Evolutionary conservation across 2,797 vertebrate species (phyloP).

Genomic region (Coilia nasus): DNA sequence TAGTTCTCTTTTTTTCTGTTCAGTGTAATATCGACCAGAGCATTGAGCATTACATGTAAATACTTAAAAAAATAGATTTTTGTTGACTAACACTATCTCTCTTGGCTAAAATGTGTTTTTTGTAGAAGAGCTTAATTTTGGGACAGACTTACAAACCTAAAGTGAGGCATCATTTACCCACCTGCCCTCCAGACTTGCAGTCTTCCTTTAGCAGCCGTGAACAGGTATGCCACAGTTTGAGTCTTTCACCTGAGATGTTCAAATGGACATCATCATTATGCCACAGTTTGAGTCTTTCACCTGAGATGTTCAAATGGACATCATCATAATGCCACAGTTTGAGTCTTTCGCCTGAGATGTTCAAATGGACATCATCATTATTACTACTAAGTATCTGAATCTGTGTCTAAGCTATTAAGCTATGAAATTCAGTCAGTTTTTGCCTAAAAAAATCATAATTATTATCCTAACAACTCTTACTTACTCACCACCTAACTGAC

Average conservation of each 20-base stretch:
- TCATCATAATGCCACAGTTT: background rate
- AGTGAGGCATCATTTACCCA: conserved; percentile 33
- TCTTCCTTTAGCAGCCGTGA: conserved; percentile 26
- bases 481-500: too few species aligned
- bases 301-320: background rate
- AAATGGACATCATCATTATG: background rate
- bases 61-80: background rate
- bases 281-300: background rate
- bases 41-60: background rate
- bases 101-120: background rate
- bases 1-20: background rate
- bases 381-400: too few species aligned
- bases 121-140: conserved; percentile 43
- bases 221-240: conserved; percentile 8
- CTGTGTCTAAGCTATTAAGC: background rate
- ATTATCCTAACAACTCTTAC: too few species aligned
- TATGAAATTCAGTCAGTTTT: background rate
- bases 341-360: background rate
- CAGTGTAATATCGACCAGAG: background rate
- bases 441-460: too few species aligned
- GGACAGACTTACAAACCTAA: conserved; percentile 41
- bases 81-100: background rate
- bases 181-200: conserved; percentile 20
- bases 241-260: background rate
- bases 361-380: background rate